Conservation (phyloP, 1,140 invertebrate species). For the Platorchestia sp. region DNA sequence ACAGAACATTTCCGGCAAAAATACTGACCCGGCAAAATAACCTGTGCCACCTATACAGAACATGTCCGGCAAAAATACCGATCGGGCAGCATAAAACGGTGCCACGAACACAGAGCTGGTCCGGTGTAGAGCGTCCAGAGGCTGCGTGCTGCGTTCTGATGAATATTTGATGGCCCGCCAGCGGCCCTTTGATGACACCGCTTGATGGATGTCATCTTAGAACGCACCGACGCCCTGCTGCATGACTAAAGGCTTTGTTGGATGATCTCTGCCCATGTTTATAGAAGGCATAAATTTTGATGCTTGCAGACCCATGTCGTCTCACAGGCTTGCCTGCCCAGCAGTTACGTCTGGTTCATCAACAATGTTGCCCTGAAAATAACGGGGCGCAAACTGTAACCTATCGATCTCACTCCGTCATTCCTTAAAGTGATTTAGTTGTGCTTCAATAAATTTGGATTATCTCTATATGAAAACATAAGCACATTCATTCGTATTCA, state of each 20-base stretch:
- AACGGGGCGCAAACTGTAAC: background rate
- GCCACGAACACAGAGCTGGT: background rate
- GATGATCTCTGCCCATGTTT: background rate
- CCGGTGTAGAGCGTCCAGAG: background rate
- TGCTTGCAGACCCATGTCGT: background rate
- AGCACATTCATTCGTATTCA: background rate
- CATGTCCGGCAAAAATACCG: too few species aligned
- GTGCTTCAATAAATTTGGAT: background rate
- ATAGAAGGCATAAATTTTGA: background rate
- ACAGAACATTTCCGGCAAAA: too few species aligned
- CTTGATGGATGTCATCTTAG: constrained; percentile 47
- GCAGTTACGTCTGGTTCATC: background rate
- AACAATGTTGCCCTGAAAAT: background rate
- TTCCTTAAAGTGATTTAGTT: background rate
- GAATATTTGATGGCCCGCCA: constrained; percentile 19
- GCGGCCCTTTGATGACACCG: constrained; percentile 38
- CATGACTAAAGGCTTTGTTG: background rate
- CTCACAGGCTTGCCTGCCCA: background rate
- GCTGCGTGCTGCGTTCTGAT: constrained; percentile 24
- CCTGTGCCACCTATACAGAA: too few species aligned
- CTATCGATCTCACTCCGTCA: background rate
- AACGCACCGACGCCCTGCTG: constrained; percentile 11
- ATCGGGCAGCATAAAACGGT: too few species aligned
- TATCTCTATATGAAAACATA: background rate
- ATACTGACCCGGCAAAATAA: too few species aligned